These are phyloP conservation scores for Hyperoplus lanceolatus DNA, from an alignment of 2,797 vertebrate genomes.

Conservation along the genomic window DNA sequence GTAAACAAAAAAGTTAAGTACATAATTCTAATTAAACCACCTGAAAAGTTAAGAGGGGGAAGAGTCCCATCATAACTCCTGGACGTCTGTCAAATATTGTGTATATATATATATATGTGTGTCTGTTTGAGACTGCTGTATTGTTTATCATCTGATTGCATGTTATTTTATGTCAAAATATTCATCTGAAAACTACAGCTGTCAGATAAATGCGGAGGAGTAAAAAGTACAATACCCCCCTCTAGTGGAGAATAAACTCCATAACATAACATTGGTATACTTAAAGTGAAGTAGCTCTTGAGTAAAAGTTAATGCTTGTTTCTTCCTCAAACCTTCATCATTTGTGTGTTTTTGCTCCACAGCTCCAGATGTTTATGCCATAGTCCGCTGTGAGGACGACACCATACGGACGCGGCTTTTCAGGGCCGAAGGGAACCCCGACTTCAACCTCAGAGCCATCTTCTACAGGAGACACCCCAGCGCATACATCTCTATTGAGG, in stretches of 20 bases:
- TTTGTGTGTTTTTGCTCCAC: not conserved
- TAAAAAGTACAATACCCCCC: not conserved
- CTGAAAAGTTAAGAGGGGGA: not conserved
- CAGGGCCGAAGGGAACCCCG: conserved; percentile 78
- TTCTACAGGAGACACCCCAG: conserved; percentile 85
- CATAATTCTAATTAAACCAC: not conserved
- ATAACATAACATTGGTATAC: not conserved
- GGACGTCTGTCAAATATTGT: too few relatives aligned
- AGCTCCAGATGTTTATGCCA: conserved; percentile 86
- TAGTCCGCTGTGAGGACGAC: conserved; percentile 82
- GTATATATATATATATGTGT: too few relatives aligned
- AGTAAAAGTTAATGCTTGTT: not conserved
- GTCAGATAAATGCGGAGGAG: not conserved
- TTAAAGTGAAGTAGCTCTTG: not conserved
- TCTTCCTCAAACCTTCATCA: not conserved
- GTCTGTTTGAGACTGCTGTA: too few relatives aligned
- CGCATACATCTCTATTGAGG: conserved; percentile 83
- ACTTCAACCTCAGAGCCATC: conserved; percentile 85
- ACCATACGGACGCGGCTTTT: conserved; percentile 80
- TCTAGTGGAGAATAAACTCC: not conserved
- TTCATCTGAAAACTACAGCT: not conserved
- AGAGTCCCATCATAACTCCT: not conserved
- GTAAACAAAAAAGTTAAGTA: too few relatives aligned
- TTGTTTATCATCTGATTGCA: too few relatives aligned
- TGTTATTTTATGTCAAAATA: not conserved